Percentiles rank a stretch among this genome's conserved stretches.
phyloP scores from a whole-genome alignment of 2,797 vertebrate genomes.

The Muscicapa comitata region DNA sequence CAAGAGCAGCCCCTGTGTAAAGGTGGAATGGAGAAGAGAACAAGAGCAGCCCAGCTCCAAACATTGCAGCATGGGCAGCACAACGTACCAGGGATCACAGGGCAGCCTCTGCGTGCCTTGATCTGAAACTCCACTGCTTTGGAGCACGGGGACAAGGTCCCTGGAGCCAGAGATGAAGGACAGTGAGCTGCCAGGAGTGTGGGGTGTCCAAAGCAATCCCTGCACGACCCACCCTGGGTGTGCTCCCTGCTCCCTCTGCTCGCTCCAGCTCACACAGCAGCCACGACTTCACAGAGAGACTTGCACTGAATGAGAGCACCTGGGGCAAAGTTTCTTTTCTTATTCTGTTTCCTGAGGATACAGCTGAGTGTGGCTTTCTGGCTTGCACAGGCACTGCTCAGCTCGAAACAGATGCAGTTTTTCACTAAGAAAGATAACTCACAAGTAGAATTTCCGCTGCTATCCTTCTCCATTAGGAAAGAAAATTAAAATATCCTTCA shows the following conservation, averaged over 20 bases:
- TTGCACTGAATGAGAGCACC: slow-evolving; percentile 42
- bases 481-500: slow-evolving; percentile 62
- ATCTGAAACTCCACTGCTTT: neutral
- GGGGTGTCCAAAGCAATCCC: fast-evolving
- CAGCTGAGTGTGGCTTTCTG: slow-evolving; percentile 67
- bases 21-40: neutral
- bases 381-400: slow-evolving; percentile 49
- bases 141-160: neutral
- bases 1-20: neutral
- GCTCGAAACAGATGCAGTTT: slow-evolving; percentile 69
- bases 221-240: neutral
- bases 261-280: neutral
- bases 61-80: neutral
- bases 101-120: no score
- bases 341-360: slow-evolving; percentile 66
- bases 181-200: neutral
- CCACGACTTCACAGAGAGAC: neutral
- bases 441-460: slow-evolving; percentile 53
- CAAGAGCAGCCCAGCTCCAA: neutral
- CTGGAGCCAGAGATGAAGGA: neutral
- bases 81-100: neutral
- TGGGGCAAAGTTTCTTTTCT: slow-evolving; percentile 65
- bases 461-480: slow-evolving; percentile 58
- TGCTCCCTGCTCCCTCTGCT: neutral
- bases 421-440: slow-evolving; percentile 60